Base-by-base conservation (phyloP, 2,113 vertebrate genomes). In the Atlantisia rogersi region DNA sequence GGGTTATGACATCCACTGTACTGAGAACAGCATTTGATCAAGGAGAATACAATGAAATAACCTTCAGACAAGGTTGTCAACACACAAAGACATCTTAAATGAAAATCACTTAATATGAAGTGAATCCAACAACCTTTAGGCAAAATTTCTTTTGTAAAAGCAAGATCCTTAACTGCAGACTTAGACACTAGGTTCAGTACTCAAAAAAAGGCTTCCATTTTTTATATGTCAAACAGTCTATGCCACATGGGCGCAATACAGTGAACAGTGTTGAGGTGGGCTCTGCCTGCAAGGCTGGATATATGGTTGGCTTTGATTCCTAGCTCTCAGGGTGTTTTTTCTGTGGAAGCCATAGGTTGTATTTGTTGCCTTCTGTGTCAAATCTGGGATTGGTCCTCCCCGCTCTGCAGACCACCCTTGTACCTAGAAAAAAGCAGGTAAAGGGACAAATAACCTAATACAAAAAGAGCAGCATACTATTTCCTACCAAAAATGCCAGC, bases 11-110 rank as follows among this genome's bases (percentile, higher is more conserved):
- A 71, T 83, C n/a, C 67, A 69, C 48, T 82, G 74, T 75, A 22
- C 79, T 71, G 91, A 85, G 80, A 89, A 65, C 58, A 91, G 82
- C 26, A 69, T 71, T 95, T 76, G 82, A 92, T 83, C 39, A 87
- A 94, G 67, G 71, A 80, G 84, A 88, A 88, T 62, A 79, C 74
- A 90, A 82, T 58, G 50, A 63, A 84, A 94, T 88, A 95, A 71
- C 89, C 64, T 96, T 94, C 88, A 93, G 78, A 88, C 65, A 97
- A 97, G 88, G 88, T 73, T 97, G 86, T 95, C 63, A 44, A 80
- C 64, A 68, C 71, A 94, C 68, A 73, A 73, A 84, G 78, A 77
- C 69, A 77, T 78, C 22, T 87, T 89, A 87, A 85, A 83, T 82
- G 74, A 88, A 83, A 92, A 58, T 39, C 75, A 67, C 77, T 95